Evolutionary conservation across 2,888 invertebrate genomes (phyloP).

Genomic region (Drosophila subquinaria): DNA sequence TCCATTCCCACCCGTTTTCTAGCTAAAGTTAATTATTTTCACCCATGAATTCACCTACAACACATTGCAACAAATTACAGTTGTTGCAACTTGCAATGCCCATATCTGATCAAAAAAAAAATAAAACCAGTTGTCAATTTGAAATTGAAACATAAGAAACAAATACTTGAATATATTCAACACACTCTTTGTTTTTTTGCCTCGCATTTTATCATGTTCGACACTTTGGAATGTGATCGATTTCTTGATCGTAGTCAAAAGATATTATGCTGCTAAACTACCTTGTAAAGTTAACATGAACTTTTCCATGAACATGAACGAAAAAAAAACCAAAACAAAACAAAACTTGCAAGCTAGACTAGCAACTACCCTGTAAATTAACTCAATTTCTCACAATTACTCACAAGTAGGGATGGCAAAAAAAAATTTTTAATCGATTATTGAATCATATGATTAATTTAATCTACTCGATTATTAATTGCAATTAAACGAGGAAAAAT

Average conservation of each 20-base stretch:
- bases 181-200: background rate
- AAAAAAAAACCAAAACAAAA: background rate
- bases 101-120: background rate
- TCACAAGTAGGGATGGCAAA: no score
- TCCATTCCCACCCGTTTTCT: slow-evolving; percentile 4
- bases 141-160: slow-evolving; percentile 1
- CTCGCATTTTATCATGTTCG: slow-evolving; percentile 12
- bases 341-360: background rate
- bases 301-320: slow-evolving; percentile 11
- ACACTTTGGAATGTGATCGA: slow-evolving; percentile 9
- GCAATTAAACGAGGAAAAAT: no score
- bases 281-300: slow-evolving; percentile 16
- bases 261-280: background rate
- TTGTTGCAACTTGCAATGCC: background rate
- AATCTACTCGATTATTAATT: no score
- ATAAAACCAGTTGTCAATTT: slow-evolving; percentile 7
- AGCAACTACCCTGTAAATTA: background rate
- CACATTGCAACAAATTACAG: slow-evolving; percentile 5
- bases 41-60: slow-evolving; percentile 26
- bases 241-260: slow-evolving; percentile 4
- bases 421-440: no score
- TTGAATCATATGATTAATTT: no score
- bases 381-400: no score
- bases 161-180: background rate
- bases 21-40: slow-evolving; percentile 38